Percentiles rank a stretch among this genome's conserved stretches.
Evolutionary conservation across 2,797 vertebrate genomes (phyloP).

Genomic region (Prionace glauca): DNA sequence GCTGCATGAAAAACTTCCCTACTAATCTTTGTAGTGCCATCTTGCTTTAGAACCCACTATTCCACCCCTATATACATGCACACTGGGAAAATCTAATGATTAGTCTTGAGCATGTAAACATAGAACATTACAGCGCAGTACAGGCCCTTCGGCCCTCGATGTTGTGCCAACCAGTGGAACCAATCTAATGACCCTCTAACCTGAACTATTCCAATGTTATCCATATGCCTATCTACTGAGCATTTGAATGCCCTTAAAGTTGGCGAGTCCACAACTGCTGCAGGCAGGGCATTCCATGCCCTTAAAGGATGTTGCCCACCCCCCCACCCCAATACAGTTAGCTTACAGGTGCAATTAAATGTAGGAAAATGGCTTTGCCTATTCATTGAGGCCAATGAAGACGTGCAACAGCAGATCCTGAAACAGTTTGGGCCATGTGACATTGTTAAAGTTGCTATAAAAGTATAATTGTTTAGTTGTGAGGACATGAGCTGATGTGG

Average conservation of each 20-base stretch:
- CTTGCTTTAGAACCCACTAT: not conserved
- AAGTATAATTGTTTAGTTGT: constrained; percentile 28
- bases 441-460: not conserved
- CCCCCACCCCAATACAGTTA: not conserved
- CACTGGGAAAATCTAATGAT: not conserved
- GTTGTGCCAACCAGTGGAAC: too few species aligned
- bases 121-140: too few species aligned
- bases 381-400: not conserved
- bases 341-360: not conserved
- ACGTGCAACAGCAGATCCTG: constrained; percentile 41
- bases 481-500: constrained; percentile 49
- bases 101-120: not conserved
- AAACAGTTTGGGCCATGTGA: constrained; percentile 68
- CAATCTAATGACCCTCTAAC: too few species aligned
- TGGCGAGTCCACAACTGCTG: too few species aligned
- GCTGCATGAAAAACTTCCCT: too few species aligned
- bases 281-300: too few species aligned
- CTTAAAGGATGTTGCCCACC: too few species aligned
- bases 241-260: too few species aligned
- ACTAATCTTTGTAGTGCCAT: not conserved
- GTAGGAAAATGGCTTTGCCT: not conserved
- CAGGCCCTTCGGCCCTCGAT: too few species aligned
- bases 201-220: too few species aligned
- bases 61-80: not conserved
- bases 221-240: too few species aligned